Evolutionary conservation across 2,113 vertebrate species (phyloP).

Genomic region (Butorides virescens): DNA sequence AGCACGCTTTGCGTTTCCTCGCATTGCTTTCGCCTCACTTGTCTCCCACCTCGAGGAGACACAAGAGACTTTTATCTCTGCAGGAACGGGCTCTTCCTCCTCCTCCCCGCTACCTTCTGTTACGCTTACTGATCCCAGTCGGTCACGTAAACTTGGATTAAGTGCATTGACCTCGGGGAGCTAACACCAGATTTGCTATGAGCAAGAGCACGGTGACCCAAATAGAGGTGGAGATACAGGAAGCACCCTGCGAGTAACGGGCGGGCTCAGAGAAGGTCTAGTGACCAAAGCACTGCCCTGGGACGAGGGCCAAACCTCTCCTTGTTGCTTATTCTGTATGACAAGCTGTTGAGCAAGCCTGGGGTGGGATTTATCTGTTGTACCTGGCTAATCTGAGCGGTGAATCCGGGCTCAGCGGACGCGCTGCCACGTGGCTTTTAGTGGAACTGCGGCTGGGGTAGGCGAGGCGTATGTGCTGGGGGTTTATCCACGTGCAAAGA

Average conservation of each 20-base stretch:
- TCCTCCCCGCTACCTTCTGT: neutral
- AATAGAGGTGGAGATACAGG: neutral
- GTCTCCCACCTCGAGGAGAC: neutral
- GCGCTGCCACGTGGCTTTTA: neutral
- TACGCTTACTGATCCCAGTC: neutral
- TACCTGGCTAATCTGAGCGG: neutral
- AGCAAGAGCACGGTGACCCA: neutral
- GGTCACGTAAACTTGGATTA: conserved; percentile 23
- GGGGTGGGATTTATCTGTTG: neutral
- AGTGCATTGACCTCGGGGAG: neutral
- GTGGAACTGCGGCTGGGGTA: neutral
- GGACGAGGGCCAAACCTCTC: neutral
- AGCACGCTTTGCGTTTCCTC: neutral
- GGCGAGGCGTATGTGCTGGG: neutral
- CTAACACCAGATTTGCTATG: neutral
- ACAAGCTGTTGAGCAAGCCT: neutral
- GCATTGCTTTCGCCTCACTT: neutral
- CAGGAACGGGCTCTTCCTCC: neutral
- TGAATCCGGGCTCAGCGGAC: neutral
- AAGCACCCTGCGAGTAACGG: neutral
- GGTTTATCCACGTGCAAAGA: neutral
- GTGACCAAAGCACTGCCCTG: neutral
- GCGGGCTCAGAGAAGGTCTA: neutral
- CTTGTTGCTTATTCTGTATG: neutral
- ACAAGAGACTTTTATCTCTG: neutral